phyloP scores from a whole-genome alignment of 2,888 invertebrate species.

The Rhyacophila evoluta region DNA sequence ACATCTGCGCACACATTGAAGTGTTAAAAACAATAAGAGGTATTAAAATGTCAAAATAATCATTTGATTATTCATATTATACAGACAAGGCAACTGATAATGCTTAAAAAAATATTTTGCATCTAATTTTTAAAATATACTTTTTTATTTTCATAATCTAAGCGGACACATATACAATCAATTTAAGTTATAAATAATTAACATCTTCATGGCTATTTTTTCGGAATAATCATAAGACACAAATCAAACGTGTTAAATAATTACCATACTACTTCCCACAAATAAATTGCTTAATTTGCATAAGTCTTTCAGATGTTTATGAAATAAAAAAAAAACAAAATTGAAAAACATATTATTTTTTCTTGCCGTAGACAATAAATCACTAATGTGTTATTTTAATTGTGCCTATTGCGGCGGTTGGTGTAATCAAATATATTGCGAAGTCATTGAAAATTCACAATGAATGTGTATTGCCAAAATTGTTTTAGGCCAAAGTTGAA shows the following conservation, averaged over 20 bases:
- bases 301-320: slow-evolving; percentile 9
- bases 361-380: slow-evolving; percentile 7
- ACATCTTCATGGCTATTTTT: background rate
- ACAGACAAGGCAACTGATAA: too few species aligned
- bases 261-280: background rate
- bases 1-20: too few species aligned
- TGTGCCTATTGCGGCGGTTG: background rate
- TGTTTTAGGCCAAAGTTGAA: background rate
- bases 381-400: background rate
- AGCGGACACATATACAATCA: slow-evolving; percentile 1
- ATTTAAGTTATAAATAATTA: background rate
- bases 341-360: slow-evolving; percentile 1
- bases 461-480: background rate
- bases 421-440: background rate
- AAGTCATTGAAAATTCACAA: background rate
- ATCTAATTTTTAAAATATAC: too few species aligned
- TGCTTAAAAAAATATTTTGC: too few species aligned
- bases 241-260: background rate
- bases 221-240: too few species aligned
- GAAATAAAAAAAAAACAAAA: background rate
- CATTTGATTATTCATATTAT: too few species aligned
- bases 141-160: too few species aligned
- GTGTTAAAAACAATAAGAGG: too few species aligned
- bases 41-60: too few species aligned
- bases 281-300: background rate